Conservation (phyloP, 2,888 invertebrate genomes). For the Nebria brevicollis region DNA sequence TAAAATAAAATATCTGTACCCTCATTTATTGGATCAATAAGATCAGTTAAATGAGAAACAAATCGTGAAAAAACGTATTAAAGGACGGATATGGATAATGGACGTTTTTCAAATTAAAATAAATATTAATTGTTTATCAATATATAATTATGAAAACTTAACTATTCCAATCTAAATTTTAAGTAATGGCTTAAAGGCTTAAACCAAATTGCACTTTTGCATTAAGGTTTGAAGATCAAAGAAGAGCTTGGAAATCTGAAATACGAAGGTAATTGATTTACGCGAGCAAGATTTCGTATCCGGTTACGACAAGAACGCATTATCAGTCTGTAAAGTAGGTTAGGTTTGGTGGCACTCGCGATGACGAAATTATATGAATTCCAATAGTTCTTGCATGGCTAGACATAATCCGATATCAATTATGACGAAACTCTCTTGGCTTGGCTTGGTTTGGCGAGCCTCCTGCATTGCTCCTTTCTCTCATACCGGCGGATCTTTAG, state of each 20-base stretch:
- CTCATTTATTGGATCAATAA: no score
- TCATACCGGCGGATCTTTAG: constrained; percentile 49
- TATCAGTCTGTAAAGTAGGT: neutral
- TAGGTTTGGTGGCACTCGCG: constrained; percentile 9
- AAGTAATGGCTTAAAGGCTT: neutral
- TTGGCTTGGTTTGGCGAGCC: no score
- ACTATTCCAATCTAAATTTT: neutral
- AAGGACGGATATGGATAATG: no score
- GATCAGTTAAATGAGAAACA: no score
- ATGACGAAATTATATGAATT: constrained; percentile 39
- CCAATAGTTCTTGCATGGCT: constrained; percentile 43
- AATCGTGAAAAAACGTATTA: no score
- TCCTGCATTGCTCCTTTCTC: constrained; percentile 36
- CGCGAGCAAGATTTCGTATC: neutral
- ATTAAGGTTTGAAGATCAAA: neutral
- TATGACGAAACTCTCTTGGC: constrained; percentile 50
- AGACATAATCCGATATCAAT: constrained; percentile 54
- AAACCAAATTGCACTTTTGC: neutral
- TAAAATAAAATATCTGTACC: no score
- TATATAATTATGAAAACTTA: no score
- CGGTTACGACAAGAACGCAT: neutral
- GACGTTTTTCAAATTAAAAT: no score
- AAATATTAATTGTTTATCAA: no score
- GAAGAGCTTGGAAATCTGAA: neutral
- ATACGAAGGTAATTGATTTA: neutral